Evolutionary conservation across 2,888 invertebrate genomes (phyloP), one percentile per base, ranked within the genome.

Genomic region (Morpho deidamia): DNA sequence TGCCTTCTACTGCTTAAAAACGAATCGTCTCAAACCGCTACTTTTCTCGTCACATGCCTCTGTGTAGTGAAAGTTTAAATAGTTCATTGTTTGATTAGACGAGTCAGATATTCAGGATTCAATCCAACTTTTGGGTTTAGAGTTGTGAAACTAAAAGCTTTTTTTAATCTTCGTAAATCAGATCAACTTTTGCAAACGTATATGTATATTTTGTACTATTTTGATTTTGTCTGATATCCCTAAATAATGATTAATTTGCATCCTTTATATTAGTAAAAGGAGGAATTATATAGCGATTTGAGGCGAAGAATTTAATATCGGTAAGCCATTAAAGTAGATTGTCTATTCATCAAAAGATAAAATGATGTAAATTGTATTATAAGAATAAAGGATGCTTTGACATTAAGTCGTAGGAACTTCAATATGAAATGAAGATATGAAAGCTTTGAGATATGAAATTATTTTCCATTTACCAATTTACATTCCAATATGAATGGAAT

Each of bases 21-120:
- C 61, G 51, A 63, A 63, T 59, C 60, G 60, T 56, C 58, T 59
- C 56, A 59, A 61, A 63, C 60, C 55, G 34, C 40, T 52, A 54
- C 43, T 58, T 55, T 50, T 46, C 47, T 52, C 38, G 42, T 41
- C 46, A 51, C 50, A 35, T 40, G 33, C 33, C 45, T 44, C 45
- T 39, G 48, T 48, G 45, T 44, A 51, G 44, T 53, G 53, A 60
- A 61, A 62, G 40, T 60, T 62, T 60, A 52, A 58, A 61, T 53
- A 50, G 49, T 53, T 44, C 37, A 44, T 51, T 51, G 37, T 49
- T 34, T 46, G 45, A 9, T 11, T 40, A 43, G 11, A 14, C n/a
- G 42, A 38, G 43, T 41, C n/a, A 38, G 39, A 45, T 39, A 55
- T 55, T 40, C 49, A 35, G n/a, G 33, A 55, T 40, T 47, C 49